Conservation (phyloP, 2,797 vertebrate species). For the Lutjanus campechanus region DNA sequence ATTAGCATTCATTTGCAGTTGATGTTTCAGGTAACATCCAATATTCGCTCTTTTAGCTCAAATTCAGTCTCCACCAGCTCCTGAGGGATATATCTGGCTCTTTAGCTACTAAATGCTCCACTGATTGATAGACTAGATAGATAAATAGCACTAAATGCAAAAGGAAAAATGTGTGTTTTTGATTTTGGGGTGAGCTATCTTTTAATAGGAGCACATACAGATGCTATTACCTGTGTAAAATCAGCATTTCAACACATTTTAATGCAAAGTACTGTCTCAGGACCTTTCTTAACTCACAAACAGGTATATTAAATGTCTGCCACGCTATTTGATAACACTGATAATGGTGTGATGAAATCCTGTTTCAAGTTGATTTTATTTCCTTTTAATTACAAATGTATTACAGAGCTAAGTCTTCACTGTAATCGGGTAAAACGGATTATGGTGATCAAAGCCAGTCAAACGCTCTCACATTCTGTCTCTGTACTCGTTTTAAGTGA, state of each 20-base stretch:
- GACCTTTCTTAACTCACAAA: not conserved
- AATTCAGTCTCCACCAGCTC: not conserved
- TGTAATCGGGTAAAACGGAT: slow-evolving; percentile 38
- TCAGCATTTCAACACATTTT: not conserved
- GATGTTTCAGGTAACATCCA: not conserved
- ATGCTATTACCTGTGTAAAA: too few relatives aligned
- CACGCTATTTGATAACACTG: not conserved
- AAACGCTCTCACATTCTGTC: not conserved
- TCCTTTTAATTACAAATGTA: not conserved
- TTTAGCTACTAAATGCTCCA: too few relatives aligned
- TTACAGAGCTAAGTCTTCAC: not conserved
- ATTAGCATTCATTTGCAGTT: not conserved
- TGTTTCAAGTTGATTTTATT: not conserved
- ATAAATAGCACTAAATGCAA: too few relatives aligned
- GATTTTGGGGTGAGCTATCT: too few relatives aligned
- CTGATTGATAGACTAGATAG: too few relatives aligned
- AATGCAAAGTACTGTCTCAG: not conserved
- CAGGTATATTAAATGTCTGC: too few relatives aligned
- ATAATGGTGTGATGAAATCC: not conserved
- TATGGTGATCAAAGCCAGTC: slow-evolving; percentile 15
- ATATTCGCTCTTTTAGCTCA: not conserved
- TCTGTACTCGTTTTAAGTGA: not conserved
- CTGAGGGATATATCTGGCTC: too few relatives aligned
- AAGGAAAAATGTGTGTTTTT: too few relatives aligned
- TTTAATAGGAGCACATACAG: too few relatives aligned